Percentiles rank a stretch among this genome's conserved stretches.
phyloP scores from a whole-genome alignment of 2,113 vertebrate species.

The Phoenicopterus ruber region DNA sequence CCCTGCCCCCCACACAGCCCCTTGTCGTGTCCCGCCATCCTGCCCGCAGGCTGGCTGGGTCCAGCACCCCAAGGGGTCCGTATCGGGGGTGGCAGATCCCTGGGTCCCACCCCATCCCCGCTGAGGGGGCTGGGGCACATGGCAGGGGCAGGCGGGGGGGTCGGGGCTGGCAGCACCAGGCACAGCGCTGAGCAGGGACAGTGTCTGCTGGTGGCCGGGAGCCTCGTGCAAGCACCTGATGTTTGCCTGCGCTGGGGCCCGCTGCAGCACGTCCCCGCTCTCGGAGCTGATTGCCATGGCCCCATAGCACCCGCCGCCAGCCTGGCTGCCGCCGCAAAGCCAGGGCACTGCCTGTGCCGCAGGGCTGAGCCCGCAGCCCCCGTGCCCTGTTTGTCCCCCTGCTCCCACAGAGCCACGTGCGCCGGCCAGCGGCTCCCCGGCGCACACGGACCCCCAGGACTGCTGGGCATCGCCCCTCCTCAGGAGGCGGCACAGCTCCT shows the following conservation, averaged over 20 bases:
- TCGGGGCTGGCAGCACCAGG: background rate
- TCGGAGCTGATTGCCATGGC: background rate
- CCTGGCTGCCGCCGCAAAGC: background rate
- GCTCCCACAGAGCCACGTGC: background rate
- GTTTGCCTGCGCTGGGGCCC: background rate
- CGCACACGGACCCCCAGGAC: background rate
- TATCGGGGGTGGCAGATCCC: background rate
- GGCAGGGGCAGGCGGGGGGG: background rate
- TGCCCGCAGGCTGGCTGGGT: background rate
- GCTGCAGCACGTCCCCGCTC: background rate
- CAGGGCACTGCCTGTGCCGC: background rate
- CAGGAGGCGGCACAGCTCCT: rapidly evolving
- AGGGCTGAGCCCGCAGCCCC: background rate
- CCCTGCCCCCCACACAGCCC: background rate
- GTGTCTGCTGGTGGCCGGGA: background rate
- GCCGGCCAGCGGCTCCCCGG: rapidly evolving
- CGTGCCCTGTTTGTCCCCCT: background rate
- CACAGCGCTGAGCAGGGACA: rapidly evolving
- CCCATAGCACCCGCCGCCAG: background rate
- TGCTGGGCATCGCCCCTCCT: background rate
- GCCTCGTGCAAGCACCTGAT: rapidly evolving
- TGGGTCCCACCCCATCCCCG: rapidly evolving
- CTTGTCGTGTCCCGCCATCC: background rate
- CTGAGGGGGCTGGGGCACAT: too few relatives aligned
- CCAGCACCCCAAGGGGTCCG: rapidly evolving